Conservation (phyloP, 2,797 vertebrate genomes). For the Anguilla pacifica region DNA sequence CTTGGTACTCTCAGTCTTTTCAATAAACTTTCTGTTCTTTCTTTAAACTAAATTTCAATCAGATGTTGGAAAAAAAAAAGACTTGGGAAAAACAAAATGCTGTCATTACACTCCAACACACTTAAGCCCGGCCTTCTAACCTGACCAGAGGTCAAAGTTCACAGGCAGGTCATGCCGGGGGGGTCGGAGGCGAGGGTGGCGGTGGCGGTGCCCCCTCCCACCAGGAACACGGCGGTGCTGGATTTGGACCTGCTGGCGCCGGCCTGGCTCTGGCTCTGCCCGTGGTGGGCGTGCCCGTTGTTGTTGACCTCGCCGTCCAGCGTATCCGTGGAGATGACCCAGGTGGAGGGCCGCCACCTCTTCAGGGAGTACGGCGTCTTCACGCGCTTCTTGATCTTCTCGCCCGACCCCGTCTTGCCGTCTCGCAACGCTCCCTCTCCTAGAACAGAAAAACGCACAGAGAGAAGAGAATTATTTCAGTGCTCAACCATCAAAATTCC, state of each 20-base stretch:
- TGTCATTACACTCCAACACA: background rate
- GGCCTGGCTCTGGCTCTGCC: conserved; percentile 58
- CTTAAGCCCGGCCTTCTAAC: background rate
- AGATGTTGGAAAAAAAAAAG: conserved; percentile 36
- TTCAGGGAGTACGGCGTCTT: conserved; percentile 97
- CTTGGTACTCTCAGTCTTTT: background rate
- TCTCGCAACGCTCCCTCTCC: conserved; percentile 79
- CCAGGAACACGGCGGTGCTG: conserved; percentile 86
- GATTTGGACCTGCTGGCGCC: conserved; percentile 83
- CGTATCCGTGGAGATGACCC: conserved; percentile 93
- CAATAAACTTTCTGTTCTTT: conserved; percentile 49
- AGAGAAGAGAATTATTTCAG: too few relatives aligned
- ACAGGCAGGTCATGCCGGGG: conserved; percentile 86
- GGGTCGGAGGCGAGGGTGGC: conserved; percentile 80
- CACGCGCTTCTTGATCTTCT: conserved; percentile 97
- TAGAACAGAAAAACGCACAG: conserved; percentile 50
- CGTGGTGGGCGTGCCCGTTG: conserved; percentile 63
- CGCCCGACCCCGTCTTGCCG: conserved; percentile 82
- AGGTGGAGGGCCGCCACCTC: conserved; percentile 95
- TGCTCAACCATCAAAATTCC: background rate
- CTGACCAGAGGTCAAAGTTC: conserved; percentile 64
- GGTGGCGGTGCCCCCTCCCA: conserved; percentile 79
- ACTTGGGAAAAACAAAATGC: conserved; percentile 39
- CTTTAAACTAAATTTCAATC: conserved; percentile 72
- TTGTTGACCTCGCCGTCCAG: conserved; percentile 89